phyloP scores from a whole-genome alignment of 2,797 vertebrate species.

The Euphonia xanthogaster region DNA sequence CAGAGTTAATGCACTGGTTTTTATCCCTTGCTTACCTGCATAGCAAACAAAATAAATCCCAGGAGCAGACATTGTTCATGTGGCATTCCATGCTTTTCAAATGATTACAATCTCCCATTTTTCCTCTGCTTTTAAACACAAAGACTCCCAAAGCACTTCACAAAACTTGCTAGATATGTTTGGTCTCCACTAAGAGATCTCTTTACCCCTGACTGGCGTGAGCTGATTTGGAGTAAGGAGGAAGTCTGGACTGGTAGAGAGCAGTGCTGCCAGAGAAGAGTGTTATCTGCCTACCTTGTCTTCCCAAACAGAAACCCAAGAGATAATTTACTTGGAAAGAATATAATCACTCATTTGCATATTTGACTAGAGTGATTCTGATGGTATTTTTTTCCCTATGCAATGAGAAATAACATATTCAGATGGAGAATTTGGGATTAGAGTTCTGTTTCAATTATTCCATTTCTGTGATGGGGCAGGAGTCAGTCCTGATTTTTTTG shows the following conservation, averaged over 20 bases:
- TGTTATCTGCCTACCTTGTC: not conserved
- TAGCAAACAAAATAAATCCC: not conserved
- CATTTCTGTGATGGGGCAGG: not conserved
- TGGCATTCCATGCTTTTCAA: not conserved
- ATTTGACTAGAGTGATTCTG: not conserved
- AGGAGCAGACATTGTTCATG: not conserved
- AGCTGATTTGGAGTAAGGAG: not conserved
- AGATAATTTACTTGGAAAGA: not conserved
- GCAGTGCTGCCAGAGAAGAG: not conserved
- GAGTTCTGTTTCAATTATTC: not conserved
- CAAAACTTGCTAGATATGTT: not conserved
- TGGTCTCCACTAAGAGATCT: not conserved
- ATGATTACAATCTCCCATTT: not conserved
- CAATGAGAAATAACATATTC: not conserved
- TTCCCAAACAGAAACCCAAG: not conserved
- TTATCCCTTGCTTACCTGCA: not conserved
- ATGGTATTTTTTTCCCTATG: not conserved
- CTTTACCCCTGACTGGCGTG: not conserved
- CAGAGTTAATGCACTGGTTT: not conserved
- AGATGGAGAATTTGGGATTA: not conserved
- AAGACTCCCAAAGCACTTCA: not conserved
- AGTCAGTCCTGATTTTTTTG: not conserved
- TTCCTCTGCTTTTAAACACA: not conserved
- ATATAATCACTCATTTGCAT: not conserved
- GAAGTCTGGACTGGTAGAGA: not conserved